phyloP scores from a whole-genome alignment of 2,888 invertebrate genomes.

The Neoitamus cyanurus region DNA sequence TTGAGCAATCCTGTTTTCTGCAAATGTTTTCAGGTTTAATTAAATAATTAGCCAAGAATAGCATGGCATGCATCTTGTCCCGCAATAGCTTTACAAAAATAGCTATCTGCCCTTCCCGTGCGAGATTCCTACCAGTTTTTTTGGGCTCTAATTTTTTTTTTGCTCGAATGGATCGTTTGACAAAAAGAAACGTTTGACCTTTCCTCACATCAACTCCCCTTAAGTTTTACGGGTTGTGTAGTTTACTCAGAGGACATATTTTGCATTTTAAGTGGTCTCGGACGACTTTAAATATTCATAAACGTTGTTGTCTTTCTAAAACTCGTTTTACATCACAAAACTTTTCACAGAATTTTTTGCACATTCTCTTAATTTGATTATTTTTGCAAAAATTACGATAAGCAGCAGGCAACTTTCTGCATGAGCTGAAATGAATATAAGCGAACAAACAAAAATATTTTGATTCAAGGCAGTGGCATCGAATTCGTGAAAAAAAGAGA shows the following conservation, averaged over 20 bases:
- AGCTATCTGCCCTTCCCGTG: not conserved
- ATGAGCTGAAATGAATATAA: not conserved
- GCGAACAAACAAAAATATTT: not conserved
- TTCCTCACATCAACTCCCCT: not conserved
- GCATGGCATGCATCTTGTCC: too few species aligned
- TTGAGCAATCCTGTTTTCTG: not conserved
- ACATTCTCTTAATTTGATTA: not conserved
- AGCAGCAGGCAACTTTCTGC: not conserved
- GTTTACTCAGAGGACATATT: not conserved
- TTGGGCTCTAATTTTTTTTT: not conserved
- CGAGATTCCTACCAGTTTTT: not conserved
- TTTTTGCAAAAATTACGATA: not conserved
- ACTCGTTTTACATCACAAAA: not conserved
- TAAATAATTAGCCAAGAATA: not conserved
- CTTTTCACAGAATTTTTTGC: not conserved
- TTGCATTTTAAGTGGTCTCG: not conserved
- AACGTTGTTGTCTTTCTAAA: not conserved
- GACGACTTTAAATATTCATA: not conserved
- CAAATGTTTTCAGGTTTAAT: not conserved
- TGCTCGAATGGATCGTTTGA: too few species aligned
- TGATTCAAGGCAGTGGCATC: not conserved
- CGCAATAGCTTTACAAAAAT: not conserved
- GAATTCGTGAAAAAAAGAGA: not conserved
- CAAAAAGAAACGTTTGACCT: not conserved
- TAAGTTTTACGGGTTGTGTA: not conserved